These are phyloP conservation scores for Strix aluco DNA, from an alignment of 2,113 vertebrate genomes.

Conservation along the genomic window DNA sequence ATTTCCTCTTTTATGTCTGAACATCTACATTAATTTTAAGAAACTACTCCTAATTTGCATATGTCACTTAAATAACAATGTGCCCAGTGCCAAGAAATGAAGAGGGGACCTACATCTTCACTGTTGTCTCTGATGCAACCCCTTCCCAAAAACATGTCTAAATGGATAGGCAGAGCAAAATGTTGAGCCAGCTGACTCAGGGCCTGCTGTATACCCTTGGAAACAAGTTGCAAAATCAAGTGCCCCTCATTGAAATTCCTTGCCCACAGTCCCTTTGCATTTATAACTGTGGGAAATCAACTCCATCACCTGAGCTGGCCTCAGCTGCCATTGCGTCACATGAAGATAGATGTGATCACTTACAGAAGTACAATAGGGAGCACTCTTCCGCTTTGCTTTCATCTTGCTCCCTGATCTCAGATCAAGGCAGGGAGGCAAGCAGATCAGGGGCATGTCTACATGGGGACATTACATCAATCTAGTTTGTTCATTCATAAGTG, in stretches of 20 bases:
- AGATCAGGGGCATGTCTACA: slow-evolving; percentile 38
- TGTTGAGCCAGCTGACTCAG: background rate
- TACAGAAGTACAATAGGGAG: slow-evolving; percentile 31
- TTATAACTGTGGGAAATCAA: slow-evolving; percentile 54
- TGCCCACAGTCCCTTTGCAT: background rate
- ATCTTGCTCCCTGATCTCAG: slow-evolving; percentile 10
- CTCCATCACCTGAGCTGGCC: slow-evolving; percentile 37
- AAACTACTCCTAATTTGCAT: background rate
- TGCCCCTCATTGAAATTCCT: slow-evolving; percentile 39
- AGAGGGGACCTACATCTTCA: background rate
- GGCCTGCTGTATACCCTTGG: background rate
- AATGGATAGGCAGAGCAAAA: background rate
- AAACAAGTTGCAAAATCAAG: slow-evolving; percentile 14
- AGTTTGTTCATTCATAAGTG: slow-evolving; percentile 10
- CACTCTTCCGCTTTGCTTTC: slow-evolving; percentile 48
- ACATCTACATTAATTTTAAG: background rate
- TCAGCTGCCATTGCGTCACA: slow-evolving; percentile 23
- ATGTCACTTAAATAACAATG: background rate
- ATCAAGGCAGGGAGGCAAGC: slow-evolving; percentile 45
- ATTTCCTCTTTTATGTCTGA: background rate
- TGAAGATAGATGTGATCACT: slow-evolving; percentile 62
- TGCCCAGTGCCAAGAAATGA: background rate
- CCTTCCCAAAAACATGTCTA: background rate
- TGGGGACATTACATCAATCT: background rate
- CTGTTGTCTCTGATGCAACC: accelerated